Base-by-base conservation (phyloP, 2,797 vertebrate species). In the Epinephelus coioides region DNA sequence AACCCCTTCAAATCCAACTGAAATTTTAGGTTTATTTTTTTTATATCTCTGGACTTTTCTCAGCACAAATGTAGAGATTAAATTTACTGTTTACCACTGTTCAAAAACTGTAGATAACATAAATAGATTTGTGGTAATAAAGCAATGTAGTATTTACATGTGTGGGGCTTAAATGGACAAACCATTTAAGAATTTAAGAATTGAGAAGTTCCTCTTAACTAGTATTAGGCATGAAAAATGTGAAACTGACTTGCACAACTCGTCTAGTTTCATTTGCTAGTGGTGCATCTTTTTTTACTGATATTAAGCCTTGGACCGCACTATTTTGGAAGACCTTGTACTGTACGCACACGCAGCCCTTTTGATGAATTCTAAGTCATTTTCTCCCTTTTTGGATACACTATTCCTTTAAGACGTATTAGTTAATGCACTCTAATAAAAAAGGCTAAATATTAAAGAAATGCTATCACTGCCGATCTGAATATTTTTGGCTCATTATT, bases 291-390 rank as follows among this genome's bases (percentile, higher is more conserved):
- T 5, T 70, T 69, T 54, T 59, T 38, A 60, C 23, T 67, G 21
- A 49, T 53, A 27, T 76, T 54, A 75, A 54, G 14, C n/a, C 13
- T 78, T 8, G 74, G 27, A 69, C 44, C 9, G 2, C 18, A 43
- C 5, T 34, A 11, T 55, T 78, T 50, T 57, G 13, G 38, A 70
- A 50, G n/a, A 54, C n/a, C 1, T 17, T 30, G 7, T 5, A 30
- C 27, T 34, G 34, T 34, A 34, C 34, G 8, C 34, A 7, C 6
- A 7, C 1, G 7, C 34, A 34, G 34, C 34, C 34, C 7, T 34
- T 34, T 34, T 8, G 34, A 34, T 8, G 34, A 34, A 34, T 34
- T 34, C 8, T 1, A 47, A 49, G 30, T 17, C 0, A 2, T 38
- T 69, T 54, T 19, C 30, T 21, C 50, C 38, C 10, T 51, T 51